Percentiles rank a stretch among this genome's conserved stretches.
Evolutionary conservation across 2,888 invertebrate species (phyloP).

Genomic region (Tachina lurida): DNA sequence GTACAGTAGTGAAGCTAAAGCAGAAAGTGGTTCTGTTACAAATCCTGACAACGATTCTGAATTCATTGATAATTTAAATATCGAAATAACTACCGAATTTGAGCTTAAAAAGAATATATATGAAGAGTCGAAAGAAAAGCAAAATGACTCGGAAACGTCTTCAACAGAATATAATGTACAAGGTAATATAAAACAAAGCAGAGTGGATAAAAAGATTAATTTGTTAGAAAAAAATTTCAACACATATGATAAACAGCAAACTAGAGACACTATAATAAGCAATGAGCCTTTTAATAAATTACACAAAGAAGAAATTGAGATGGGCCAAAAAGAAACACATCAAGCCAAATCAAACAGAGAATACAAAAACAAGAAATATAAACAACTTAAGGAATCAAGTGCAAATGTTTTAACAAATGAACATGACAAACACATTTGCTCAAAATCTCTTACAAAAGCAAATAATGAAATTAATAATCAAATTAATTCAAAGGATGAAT

Average conservation of each 20-base stretch:
- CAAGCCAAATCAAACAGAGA: background rate
- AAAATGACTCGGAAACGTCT: background rate
- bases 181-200: background rate
- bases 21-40: background rate
- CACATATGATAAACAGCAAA: no score
- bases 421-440: background rate
- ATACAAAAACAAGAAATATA: background rate
- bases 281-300: background rate
- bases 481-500: background rate
- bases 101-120: background rate
- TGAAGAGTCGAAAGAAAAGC: background rate
- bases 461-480: background rate
- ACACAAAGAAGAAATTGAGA: background rate
- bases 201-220: background rate
- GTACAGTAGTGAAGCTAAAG: background rate
- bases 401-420: background rate
- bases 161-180: background rate
- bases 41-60: background rate
- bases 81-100: background rate
- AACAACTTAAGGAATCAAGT: background rate
- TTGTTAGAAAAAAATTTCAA: background rate
- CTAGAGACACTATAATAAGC: background rate
- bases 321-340: background rate
- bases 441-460: background rate
- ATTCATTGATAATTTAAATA: background rate